Conservation (phyloP, 2,113 vertebrate genomes). For the Dicaeum eximium region DNA sequence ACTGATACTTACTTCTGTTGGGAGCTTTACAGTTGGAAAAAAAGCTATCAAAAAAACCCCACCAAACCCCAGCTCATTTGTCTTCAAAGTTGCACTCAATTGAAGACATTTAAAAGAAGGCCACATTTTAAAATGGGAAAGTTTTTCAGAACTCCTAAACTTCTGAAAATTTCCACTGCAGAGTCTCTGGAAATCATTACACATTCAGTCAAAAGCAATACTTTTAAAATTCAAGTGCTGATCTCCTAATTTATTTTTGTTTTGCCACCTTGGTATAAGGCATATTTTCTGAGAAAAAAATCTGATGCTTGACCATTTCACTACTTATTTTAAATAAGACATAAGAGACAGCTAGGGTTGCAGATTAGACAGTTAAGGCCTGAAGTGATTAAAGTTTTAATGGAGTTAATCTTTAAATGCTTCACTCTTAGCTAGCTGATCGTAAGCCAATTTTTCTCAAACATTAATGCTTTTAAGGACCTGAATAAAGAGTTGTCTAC, state of each 20-base stretch:
- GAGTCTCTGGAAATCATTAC: background rate
- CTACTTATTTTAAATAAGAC: background rate
- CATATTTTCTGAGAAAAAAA: background rate
- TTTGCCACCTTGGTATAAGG: background rate
- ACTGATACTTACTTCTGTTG: background rate
- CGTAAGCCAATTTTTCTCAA: slow-evolving; percentile 38
- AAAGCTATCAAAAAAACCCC: rapidly evolving
- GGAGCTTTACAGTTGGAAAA: background rate
- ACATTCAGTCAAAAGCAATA: background rate
- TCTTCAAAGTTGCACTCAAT: background rate
- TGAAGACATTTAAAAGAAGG: background rate
- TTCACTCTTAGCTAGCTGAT: slow-evolving; percentile 20
- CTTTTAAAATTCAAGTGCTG: background rate
- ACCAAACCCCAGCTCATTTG: background rate
- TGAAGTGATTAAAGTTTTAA: slow-evolving; percentile 49
- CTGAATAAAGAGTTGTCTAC: background rate
- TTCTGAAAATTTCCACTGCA: background rate
- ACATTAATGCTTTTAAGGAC: background rate
- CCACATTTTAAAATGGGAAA: background rate
- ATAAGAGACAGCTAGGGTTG: background rate
- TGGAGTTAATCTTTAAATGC: slow-evolving; percentile 21
- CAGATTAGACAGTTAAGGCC: background rate
- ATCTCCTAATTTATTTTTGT: background rate
- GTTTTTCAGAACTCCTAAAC: background rate
- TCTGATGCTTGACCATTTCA: background rate